Percentiles rank a stretch among this genome's conserved stretches.
phyloP scores from a whole-genome alignment of 1,140 invertebrate genomes.

The Ylistrum balloti region DNA sequence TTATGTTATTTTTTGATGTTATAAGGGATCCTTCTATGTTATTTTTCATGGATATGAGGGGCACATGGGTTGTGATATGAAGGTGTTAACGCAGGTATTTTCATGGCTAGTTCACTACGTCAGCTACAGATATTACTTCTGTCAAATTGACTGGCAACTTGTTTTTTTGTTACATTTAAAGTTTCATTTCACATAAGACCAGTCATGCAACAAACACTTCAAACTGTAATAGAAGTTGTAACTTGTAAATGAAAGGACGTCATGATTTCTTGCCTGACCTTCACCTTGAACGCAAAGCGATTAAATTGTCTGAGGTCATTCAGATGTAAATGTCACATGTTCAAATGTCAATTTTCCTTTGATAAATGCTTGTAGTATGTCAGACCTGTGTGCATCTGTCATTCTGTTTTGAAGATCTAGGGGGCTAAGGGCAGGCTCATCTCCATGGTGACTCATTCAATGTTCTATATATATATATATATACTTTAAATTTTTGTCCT shows the following conservation, averaged over 20 bases:
- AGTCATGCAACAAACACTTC: background rate
- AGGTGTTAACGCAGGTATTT: too few species aligned
- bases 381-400: background rate
- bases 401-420: background rate
- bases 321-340: background rate
- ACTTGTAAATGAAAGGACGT: background rate
- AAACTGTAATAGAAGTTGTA: background rate
- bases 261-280: background rate
- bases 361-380: background rate
- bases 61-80: too few species aligned
- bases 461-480: too few species aligned
- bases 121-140: background rate
- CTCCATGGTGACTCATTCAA: background rate
- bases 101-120: too few species aligned
- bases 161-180: background rate
- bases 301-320: constrained; percentile 18
- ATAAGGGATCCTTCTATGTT: too few species aligned
- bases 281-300: background rate
- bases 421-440: background rate
- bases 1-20: too few species aligned
- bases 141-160: background rate
- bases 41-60: too few species aligned
- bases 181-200: background rate
- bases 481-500: background rate
- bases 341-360: background rate